These are phyloP conservation scores for Eupithecia dodoneata DNA, from an alignment of 2,888 invertebrate species.

Conservation along the genomic window DNA sequence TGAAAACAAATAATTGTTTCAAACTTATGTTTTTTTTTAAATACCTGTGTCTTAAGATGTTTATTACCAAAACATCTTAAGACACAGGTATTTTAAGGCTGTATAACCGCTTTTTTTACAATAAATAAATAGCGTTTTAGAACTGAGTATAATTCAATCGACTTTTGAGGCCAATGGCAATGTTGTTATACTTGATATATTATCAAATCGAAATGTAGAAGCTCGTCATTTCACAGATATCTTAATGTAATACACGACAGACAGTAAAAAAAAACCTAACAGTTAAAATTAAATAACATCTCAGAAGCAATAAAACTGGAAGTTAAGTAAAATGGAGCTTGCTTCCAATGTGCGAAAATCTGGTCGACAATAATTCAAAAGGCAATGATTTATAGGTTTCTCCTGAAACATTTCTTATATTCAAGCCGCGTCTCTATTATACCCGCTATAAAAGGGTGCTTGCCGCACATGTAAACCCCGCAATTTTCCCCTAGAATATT, in stretches of 20 bases:
- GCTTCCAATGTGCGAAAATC: conserved; percentile 8
- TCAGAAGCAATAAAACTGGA: conserved; percentile 24
- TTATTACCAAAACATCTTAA: too few species aligned
- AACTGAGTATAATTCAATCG: not conserved
- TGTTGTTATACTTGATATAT: not conserved
- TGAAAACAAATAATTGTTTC: not conserved
- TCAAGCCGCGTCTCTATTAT: conserved; percentile 36
- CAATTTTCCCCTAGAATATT: conserved; percentile 46
- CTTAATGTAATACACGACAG: not conserved
- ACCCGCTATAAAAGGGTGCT: conserved; percentile 38
- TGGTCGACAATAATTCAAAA: conserved; percentile 18
- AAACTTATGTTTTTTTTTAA: not conserved
- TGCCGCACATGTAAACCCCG: conserved; percentile 35
- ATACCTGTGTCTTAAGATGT: not conserved
- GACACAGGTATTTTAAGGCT: not conserved
- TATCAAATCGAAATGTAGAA: not conserved
- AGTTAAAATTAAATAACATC: not conserved
- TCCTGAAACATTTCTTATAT: conserved; percentile 17
- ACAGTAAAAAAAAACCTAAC: not conserved
- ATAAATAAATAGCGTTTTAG: not conserved
- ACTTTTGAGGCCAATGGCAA: not conserved
- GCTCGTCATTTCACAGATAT: not conserved
- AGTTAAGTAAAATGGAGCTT: conserved; percentile 17
- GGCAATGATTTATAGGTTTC: conserved; percentile 24
- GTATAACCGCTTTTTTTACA: not conserved